phyloP scores from a whole-genome alignment of 2,888 invertebrate species.

The Lycaena phlaeas region DNA sequence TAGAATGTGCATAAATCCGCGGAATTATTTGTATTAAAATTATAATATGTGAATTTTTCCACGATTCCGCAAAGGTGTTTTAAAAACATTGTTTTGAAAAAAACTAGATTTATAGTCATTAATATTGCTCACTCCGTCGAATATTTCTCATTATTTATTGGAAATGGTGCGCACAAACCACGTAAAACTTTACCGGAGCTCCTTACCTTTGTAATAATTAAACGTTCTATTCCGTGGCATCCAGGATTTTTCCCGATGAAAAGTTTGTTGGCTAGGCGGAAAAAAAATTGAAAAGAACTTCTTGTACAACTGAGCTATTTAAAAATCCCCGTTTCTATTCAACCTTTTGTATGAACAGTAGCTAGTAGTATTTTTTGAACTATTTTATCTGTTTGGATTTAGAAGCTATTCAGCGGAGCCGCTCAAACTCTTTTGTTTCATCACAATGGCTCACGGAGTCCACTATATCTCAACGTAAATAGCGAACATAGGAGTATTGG shows the following conservation, averaged over 20 bases:
- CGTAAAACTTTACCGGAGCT: neutral
- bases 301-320: slow-evolving; percentile 5
- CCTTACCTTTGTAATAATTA: slow-evolving; percentile 3
- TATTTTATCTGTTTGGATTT: slow-evolving; percentile 14
- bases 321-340: slow-evolving; percentile 5
- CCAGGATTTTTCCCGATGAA: neutral
- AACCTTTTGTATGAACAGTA: slow-evolving; percentile 12
- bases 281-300: slow-evolving; percentile 6
- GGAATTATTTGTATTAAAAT: no score
- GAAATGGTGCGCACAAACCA: neutral
- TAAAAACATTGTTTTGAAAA: no score
- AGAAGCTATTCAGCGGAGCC: slow-evolving; percentile 12
- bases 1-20: no score
- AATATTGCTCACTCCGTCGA: neutral
- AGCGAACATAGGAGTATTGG: slow-evolving; percentile 8
- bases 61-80: no score
- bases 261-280: neutral
- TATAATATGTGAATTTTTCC: no score
- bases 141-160: neutral
- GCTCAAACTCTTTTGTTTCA: slow-evolving; percentile 9
- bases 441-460: slow-evolving; percentile 8
- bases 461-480: slow-evolving; percentile 3
- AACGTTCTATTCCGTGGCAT: neutral
- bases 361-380: slow-evolving; percentile 14
- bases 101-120: no score